Percentiles rank a stretch among this genome's conserved stretches.
Conservation (phyloP, 1,140 invertebrate genomes). For the Drosophila gunungcola region DNA sequence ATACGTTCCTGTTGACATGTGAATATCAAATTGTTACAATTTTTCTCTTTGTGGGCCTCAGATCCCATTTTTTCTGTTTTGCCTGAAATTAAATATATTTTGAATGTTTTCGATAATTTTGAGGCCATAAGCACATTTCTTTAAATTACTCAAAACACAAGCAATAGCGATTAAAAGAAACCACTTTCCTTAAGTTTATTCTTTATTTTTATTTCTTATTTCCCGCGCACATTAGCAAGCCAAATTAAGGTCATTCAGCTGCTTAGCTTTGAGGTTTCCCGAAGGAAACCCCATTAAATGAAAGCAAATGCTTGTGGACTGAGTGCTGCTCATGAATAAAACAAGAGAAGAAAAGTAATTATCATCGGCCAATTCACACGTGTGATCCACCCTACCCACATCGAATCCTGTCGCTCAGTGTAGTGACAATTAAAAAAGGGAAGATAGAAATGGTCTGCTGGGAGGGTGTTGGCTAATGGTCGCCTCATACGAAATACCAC, state of each 20-base stretch:
- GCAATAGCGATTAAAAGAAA: not conserved
- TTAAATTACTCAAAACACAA: too few relatives aligned
- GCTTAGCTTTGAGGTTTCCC: slow-evolving; percentile 50
- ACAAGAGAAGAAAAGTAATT: slow-evolving; percentile 67
- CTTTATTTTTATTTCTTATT: not conserved
- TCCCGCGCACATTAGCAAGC: slow-evolving; percentile 28
- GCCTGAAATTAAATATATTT: too few relatives aligned
- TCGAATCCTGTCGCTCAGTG: slow-evolving; percentile 4
- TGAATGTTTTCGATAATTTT: too few relatives aligned
- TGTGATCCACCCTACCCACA: slow-evolving; percentile 7
- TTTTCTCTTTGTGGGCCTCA: too few relatives aligned
- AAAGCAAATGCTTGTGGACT: slow-evolving; percentile 58
- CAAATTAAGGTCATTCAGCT: slow-evolving; percentile 25
- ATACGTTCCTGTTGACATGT: too few relatives aligned
- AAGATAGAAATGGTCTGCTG: slow-evolving; percentile 24
- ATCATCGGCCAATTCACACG: slow-evolving; percentile 69
- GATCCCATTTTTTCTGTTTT: too few relatives aligned
- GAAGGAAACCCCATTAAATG: slow-evolving; percentile 63
- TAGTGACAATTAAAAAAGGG: slow-evolving; percentile 63
- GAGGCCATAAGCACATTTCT: too few relatives aligned
- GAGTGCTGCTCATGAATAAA: slow-evolving; percentile 71
- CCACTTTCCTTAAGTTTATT: not conserved
- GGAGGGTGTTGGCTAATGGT: slow-evolving; percentile 17
- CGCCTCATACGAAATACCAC: slow-evolving; percentile 7
- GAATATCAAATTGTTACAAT: too few relatives aligned